phyloP scores from a whole-genome alignment of 2,888 invertebrate genomes.

The Argyresthia goedartella region DNA sequence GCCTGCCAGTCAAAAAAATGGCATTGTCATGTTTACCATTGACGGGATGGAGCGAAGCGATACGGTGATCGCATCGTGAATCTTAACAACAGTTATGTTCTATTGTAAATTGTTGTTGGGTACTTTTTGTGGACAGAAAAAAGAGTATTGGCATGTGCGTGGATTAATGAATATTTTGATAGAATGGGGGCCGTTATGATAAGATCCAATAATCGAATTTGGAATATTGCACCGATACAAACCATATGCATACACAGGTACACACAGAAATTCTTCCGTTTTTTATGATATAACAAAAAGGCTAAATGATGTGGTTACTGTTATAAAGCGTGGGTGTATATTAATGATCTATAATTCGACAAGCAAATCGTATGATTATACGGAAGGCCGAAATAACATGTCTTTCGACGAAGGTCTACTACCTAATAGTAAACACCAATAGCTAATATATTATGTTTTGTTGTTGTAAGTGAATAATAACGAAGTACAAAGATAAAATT shows the following conservation, averaged over 20 bases:
- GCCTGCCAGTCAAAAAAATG: conserved; percentile 35
- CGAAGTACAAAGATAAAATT: too few species aligned
- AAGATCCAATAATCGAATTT: conserved; percentile 2
- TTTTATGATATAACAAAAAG: too few species aligned
- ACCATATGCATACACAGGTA: too few species aligned
- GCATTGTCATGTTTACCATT: conserved; percentile 45
- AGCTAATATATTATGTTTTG: too few species aligned
- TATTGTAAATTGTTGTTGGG: background rate
- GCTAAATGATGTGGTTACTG: background rate
- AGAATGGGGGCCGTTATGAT: too few species aligned
- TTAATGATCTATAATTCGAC: conserved; percentile 7
- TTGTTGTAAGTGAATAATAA: too few species aligned
- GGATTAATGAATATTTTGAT: too few species aligned
- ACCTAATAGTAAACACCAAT: too few species aligned
- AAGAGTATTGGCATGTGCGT: too few species aligned
- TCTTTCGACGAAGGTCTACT: too few species aligned
- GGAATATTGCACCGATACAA: background rate
- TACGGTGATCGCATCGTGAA: conserved; percentile 16
- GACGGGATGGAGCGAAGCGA: conserved; percentile 28
- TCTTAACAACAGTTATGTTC: background rate
- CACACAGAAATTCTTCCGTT: too few species aligned
- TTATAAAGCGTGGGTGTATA: conserved; percentile 9
- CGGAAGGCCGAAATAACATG: background rate
- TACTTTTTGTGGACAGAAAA: too few species aligned
- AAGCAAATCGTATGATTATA: conserved; percentile 3